These are phyloP conservation scores for Nomada hirtipes DNA, from an alignment of 2,888 invertebrate species.

Conservation along the genomic window DNA sequence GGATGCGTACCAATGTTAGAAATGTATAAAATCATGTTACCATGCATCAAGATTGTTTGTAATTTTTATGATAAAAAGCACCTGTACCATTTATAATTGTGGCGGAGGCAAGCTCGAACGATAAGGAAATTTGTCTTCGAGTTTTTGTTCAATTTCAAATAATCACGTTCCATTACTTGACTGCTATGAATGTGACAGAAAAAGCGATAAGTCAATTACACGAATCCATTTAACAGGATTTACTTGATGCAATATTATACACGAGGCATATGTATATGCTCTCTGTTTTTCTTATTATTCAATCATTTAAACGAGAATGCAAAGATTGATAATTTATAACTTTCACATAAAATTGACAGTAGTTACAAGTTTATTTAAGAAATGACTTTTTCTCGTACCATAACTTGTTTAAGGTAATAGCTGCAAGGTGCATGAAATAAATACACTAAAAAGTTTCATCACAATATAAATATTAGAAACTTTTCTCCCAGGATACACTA, in stretches of 20 bases:
- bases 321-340: conserved; percentile 46
- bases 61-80: conserved; percentile 51
- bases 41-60: conserved; percentile 42
- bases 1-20: conserved; percentile 47
- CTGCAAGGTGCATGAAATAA: conserved; percentile 1
- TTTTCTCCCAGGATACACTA: conserved; percentile 4
- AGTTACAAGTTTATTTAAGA: conserved; percentile 26
- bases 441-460: conserved; percentile 8
- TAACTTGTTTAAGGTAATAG: conserved; percentile 9
- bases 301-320: conserved; percentile 66
- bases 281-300: conserved; percentile 67
- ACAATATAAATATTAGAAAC: conserved; percentile 10
- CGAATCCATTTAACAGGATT: conserved; percentile 10
- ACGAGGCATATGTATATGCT: conserved; percentile 72
- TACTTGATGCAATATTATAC: conserved; percentile 55
- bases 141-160: background rate
- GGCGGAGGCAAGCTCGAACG: conserved; percentile 56
- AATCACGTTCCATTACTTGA: background rate
- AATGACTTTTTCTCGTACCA: conserved; percentile 2
- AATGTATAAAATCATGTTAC: conserved; percentile 44
- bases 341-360: conserved; percentile 41
- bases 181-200: background rate
- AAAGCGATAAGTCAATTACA: background rate
- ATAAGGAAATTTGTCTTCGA: conserved; percentile 41
- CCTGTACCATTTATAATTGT: conserved; percentile 32